Evolutionary conservation across 2,888 invertebrate genomes (phyloP), one percentile per base, ranked within the genome.

Genomic region (Lissonota sp.): DNA sequence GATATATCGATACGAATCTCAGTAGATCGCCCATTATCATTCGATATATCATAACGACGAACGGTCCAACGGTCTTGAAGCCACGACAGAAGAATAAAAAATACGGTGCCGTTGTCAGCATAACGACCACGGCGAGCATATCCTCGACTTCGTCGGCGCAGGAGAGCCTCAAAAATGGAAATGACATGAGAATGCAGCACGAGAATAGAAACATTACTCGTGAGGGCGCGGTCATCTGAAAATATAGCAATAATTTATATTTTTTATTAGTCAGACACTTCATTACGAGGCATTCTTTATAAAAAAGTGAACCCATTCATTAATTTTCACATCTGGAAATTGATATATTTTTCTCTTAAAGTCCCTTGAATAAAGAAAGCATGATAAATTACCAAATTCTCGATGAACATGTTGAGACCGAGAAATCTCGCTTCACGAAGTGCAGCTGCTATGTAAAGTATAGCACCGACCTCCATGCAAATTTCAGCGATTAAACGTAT

Each of bases 31-130:
- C 98, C 95, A 97, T 97, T 64, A 99, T 97, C 98, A 99, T 99
- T 84, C 99, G 95, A 93, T 99, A 99, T 87, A 99, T 98, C 99
- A 99, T 99, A 86, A 99, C 98, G n/a, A 99, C 99, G 95, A 99
- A 99, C 0, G 99, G 99, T 4, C 99, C 99, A 0, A 99, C 99
- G 0, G 99, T 98, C 93, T 98, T 98, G 93, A 99, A 98, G 10
- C 99, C 99, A 89, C 99, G 98, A 93, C 99, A 99, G 93, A 99
- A 99, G 93, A 99, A 99, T 70, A 99, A 93, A 92, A 99, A 99
- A 93, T 99, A 99, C 0, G 99, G 98, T 0, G 99, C 97, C 0
- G 99, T 99, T 8, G 98, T 97, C 42, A 99, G 93, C 96, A 99
- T 99, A 10, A 99, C 98, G 79, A 98, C 95, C 1, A 99, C 97